Evolutionary conservation across 1,140 invertebrate genomes (phyloP), one percentile per base, ranked within the genome.

Genomic region (Dermatophagoides farinae): DNA sequence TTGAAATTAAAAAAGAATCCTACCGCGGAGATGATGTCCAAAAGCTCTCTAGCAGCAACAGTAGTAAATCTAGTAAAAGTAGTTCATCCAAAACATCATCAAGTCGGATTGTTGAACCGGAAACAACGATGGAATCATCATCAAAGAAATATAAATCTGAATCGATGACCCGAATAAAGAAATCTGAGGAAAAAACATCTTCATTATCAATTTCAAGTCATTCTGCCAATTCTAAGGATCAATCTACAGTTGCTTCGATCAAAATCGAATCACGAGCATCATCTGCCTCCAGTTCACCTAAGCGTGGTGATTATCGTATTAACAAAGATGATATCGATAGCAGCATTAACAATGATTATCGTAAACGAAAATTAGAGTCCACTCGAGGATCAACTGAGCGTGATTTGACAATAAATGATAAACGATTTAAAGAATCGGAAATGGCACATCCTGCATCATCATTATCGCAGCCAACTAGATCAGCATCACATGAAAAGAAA

Each of bases 191-290:
- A 31, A 31, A 31, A 31, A 4, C 31, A 31, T 31, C 31, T 31
- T 4, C 31, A 2, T 31, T 8, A 31, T 31, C 31, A 31, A 31
- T 31, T 31, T 31, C 31, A 31, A 31, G 31, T 31, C 31, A 31
- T 4, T 31, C 31, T 31, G 31, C 8, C 8, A 31, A 31, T 31
- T 31, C 31, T 31, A 31, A 31, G 31, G 31, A 31, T 4, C 31
- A 31, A 31, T 31, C 31, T 4, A 31, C 31, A 31, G 8, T 31
- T 31, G 50, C 38, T 16, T 60, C 60, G 22, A n/a, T 47, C 2
- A 58, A 43, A 44, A 53, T 43, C n/a, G 61, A 62, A 23, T 59
- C 55, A 9, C 44, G 47, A 5, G 43, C 58, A 38, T 60, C 58
- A 11, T 39, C 22, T 40, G 23, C 47, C 6, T 58, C 61, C 11